Evolutionary conservation across 2,113 vertebrate species (phyloP), one percentile per base, ranked within the genome.

Genomic region (Colistium nudipinnis): DNA sequence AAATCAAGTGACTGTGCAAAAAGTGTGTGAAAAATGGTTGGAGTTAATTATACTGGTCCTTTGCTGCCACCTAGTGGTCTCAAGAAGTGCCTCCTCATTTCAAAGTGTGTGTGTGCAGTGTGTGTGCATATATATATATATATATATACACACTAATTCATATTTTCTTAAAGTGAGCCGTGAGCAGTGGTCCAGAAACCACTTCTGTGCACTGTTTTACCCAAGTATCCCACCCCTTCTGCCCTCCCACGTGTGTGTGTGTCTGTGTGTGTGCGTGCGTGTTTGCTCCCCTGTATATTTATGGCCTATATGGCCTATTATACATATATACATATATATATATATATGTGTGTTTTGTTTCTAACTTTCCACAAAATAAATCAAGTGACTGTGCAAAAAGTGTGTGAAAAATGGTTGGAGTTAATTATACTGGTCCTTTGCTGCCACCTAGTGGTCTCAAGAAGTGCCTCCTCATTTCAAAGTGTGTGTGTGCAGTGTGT

Each of bases 51-150:
- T 11, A 4, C 2, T 61, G 62, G 36, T 68, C 38, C 39, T 55
- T 17, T 76, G 68, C 68, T 55, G 72, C 82, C 86, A 85, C 66
- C 86, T 74, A 59, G 61, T 81, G 85, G 74, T 20, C 33, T 0
- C 0, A 3, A 9, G 16, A 19, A 30, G 57, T 49, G 39, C 3
- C 13, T 1, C 33, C 8, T 28, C 12, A 2, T 27, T 59, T 33
- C 28, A n/a, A n/a, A n/a, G n/a, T 39, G 36, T 39, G 36, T 30
- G 44, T 51, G 3, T 47, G 10, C 1, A 11, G 11, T 47, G 39
- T 7, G 1, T 25, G 20, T 25, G 6, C 7, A 41, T 41, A 44
- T n/a, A n/a, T n/a, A n/a, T n/a, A n/a, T n/a, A n/a, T n/a, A n/a
- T n/a, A n/a, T n/a, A n/a, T n/a, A n/a, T n/a, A n/a, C n/a, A n/a